Evolutionary conservation across 2,113 vertebrate genomes (phyloP).

Genomic region (Oriolus oriolus): DNA sequence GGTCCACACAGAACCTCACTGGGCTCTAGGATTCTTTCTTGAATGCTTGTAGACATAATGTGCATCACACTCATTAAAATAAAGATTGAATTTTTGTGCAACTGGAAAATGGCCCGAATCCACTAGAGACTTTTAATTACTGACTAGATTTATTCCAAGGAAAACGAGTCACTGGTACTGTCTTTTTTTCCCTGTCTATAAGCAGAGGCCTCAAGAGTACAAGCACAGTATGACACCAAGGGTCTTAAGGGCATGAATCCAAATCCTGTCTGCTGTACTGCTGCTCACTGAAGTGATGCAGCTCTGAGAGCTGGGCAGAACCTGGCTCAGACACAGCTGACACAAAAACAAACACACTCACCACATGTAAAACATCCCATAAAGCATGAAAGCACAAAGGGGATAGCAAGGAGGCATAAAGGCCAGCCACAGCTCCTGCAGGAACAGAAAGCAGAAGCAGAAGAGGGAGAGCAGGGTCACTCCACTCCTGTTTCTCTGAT

Average conservation of each 20-base stretch:
- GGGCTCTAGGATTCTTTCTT: neutral
- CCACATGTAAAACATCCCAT: fast-evolving
- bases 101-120: neutral
- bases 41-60: neutral
- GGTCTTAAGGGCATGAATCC: neutral
- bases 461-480: neutral
- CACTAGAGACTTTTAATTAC: neutral
- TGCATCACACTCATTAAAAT: neutral
- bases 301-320: neutral
- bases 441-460: neutral
- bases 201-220: neutral
- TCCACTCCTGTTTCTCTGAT: neutral
- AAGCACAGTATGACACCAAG: fast-evolving
- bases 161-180: neutral
- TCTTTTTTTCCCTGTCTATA: neutral
- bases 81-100: neutral
- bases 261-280: neutral
- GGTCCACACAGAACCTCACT: neutral
- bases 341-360: fast-evolving
- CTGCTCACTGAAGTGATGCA: neutral
- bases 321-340: neutral
- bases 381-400: neutral
- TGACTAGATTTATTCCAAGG: neutral
- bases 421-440: neutral
- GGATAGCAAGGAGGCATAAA: neutral